These are phyloP conservation scores for Heliconius melpomene DNA, from an alignment of 1,140 invertebrate genomes.

Conservation along the genomic window DNA sequence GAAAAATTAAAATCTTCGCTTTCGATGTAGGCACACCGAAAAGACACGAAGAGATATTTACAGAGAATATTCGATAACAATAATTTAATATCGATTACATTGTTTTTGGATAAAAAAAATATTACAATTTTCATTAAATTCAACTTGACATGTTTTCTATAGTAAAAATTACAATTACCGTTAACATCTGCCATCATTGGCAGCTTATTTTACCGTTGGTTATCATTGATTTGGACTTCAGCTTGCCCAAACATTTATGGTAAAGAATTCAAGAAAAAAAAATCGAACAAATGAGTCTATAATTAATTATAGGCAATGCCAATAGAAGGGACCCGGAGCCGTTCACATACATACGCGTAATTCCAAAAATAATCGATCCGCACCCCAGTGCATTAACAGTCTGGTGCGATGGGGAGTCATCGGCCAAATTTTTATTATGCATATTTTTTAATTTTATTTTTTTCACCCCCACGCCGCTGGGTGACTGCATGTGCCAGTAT, in stretches of 20 bases:
- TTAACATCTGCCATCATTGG: neutral
- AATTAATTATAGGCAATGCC: constrained; percentile 30
- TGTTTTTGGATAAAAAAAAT: no score
- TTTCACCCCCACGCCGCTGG: constrained; percentile 56
- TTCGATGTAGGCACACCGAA: neutral
- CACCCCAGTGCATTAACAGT: constrained; percentile 65
- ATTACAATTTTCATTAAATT: no score
- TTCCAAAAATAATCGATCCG: constrained; percentile 74
- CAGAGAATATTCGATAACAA: no score
- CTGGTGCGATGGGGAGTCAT: constrained; percentile 63
- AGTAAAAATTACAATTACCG: no score
- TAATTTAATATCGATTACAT: no score
- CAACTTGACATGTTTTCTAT: no score
- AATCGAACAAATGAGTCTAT: constrained; percentile 22
- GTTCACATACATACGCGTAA: constrained; percentile 50
- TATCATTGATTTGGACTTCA: neutral
- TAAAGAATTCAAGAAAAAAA: neutral
- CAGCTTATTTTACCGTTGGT: neutral
- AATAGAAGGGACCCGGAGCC: constrained; percentile 26
- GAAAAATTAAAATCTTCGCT: neutral
- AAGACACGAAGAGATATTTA: no score
- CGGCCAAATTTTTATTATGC: constrained; percentile 79
- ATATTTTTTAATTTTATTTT: constrained; percentile 80
- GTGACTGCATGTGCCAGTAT: constrained; percentile 63
- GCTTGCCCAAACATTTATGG: neutral